These are phyloP conservation scores for Poecilia velifera DNA, from an alignment of 2,797 vertebrate species.

Conservation along the genomic window DNA sequence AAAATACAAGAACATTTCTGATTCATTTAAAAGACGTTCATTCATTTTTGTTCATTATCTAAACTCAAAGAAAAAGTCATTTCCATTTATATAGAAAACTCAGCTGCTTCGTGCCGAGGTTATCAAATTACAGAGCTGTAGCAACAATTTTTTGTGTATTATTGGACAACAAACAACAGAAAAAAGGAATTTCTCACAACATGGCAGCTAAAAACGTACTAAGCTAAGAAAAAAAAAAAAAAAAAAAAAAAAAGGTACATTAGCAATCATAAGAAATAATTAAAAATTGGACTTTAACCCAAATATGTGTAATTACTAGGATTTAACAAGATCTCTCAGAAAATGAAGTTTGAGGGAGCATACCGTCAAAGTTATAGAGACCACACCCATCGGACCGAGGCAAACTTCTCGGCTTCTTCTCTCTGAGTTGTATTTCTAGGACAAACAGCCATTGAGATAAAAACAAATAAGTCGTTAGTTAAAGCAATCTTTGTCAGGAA, in stretches of 20 bases:
- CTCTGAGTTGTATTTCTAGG: slow-evolving; percentile 70
- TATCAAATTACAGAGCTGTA: neutral
- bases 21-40: neutral
- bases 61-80: neutral
- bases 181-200: neutral
- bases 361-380: slow-evolving; percentile 70
- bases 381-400: slow-evolving; percentile 75
- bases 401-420: slow-evolving; percentile 72
- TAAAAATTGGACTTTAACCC: neutral
- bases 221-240: neutral
- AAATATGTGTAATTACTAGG: neutral
- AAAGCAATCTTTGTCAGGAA: neutral
- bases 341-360: slow-evolving; percentile 18
- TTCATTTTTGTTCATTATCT: neutral
- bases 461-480: neutral
- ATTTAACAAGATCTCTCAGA: slow-evolving; percentile 6
- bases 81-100: neutral
- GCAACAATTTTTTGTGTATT: neutral
- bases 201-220: neutral
- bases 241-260: neutral
- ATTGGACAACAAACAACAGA: neutral
- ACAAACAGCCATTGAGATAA: slow-evolving; percentile 17
- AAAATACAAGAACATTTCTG: neutral
- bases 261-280: neutral
- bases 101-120: neutral